Conservation (phyloP, 1,140 invertebrate genomes). For the Oreohelix idahoensis region DNA sequence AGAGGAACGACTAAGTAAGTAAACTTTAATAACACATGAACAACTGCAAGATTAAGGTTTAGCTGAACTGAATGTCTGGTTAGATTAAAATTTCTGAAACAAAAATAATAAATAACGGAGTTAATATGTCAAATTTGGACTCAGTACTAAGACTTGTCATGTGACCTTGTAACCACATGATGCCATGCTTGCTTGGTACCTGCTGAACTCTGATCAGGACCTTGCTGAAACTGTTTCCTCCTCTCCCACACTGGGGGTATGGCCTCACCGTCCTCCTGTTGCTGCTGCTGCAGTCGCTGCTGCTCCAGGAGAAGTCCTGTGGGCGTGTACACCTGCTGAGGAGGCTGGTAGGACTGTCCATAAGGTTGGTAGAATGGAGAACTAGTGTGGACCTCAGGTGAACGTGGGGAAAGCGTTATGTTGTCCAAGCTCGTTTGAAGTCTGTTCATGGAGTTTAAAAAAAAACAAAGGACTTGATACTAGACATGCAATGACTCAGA, state of each 20-base stretch:
- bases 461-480: not conserved
- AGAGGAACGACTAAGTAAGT: too few species aligned
- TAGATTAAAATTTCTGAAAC: too few species aligned
- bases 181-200: slow-evolving; percentile 14
- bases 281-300: slow-evolving; percentile 38
- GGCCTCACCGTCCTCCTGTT: slow-evolving; percentile 38
- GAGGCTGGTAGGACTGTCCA: slow-evolving; percentile 25
- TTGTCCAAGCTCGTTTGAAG: slow-evolving; percentile 50
- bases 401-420: slow-evolving; percentile 46
- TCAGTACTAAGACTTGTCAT: not conserved
- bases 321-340: slow-evolving; percentile 40
- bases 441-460: not conserved
- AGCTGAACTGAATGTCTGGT: too few species aligned
- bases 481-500: too few species aligned
- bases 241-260: slow-evolving; percentile 62
- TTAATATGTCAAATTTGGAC: too few species aligned
- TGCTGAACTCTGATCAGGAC: slow-evolving; percentile 8
- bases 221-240: slow-evolving; percentile 58
- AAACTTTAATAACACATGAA: too few species aligned
- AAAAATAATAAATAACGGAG: too few species aligned
- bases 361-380: slow-evolving; percentile 28
- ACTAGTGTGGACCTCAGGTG: slow-evolving; percentile 43
- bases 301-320: slow-evolving; percentile 38
- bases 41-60: too few species aligned
- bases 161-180: not conserved